A percentile compares a stretch with the other conserved stretches of the same genome.
Conservation (phyloP, 92 coral and sea anemone genomes). For the Siderastrea radians region DNA sequence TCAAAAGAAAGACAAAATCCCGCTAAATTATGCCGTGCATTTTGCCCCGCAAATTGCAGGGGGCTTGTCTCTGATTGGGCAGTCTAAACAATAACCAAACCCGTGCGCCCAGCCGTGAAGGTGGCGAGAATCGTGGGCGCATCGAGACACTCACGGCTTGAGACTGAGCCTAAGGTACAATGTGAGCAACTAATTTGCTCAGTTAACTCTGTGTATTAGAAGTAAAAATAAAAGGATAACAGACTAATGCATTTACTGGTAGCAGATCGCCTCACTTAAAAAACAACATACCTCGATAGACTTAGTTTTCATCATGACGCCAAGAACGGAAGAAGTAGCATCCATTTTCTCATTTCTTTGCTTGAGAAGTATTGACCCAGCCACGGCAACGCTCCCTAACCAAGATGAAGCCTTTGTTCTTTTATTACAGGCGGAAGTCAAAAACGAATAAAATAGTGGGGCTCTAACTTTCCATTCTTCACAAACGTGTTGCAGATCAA, state of each 20-base stretch:
- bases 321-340: not conserved
- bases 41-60: no score
- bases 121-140: no score
- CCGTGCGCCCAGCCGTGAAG: no score
- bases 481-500: no score
- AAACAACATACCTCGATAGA: not conserved
- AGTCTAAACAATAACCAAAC: no score
- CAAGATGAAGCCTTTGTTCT: constrained; percentile 6
- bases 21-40: no score
- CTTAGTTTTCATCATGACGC: not conserved
- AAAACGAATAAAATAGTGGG: not conserved
- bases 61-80: no score
- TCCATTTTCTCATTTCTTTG: not conserved
- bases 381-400: constrained; percentile 10
- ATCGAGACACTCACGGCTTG: no score
- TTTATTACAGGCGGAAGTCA: not conserved
- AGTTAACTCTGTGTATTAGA: not conserved
- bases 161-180: no score
- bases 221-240: not conserved
- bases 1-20: no score
- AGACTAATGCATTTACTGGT: constrained; percentile 3
- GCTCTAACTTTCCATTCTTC: not conserved
- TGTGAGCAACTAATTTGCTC: constrained; percentile 16
- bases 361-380: not conserved
- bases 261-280: not conserved